Evolutionary conservation across 2,113 vertebrate genomes (phyloP), one percentile per base, ranked within the genome.

Genomic region (Rhegmatorhina hoffmannsi): DNA sequence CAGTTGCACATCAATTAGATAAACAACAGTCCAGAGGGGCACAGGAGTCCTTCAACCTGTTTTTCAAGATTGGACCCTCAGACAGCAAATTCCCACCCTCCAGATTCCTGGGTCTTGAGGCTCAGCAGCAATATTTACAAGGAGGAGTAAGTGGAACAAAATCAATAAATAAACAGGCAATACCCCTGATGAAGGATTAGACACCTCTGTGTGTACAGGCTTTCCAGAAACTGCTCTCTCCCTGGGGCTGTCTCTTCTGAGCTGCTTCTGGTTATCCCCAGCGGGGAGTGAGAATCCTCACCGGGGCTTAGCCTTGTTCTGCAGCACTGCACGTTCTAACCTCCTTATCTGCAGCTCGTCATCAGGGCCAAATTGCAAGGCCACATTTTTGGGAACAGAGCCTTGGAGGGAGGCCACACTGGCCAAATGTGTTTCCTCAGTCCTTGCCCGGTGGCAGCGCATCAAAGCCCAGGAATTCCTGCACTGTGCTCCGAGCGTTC

Each of bases 401-500:
- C 77, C 78, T 49, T 81, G 94, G 69, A 95, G 73, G 81, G 84
- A 82, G 56, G 69, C 77, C 74, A 46, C 0, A 1, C 68, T 92
- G 70, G 74, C 49, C 66, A 23, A 47, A 62, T 13, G 24, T 8
- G 47, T 86, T 91, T 92, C 77, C 95, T 89, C 47, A 9, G 67
- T 11, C 19, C 76, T 63, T 90, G 64, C 63, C 64, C 64, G 1
- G 38, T 0, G 11, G 88, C 78, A 74, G 56, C 4, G 2, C 49
- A 90, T 90, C 74, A 91, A 73, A 93, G 87, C 67, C 67, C 5
- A 3, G 75, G 70, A 87, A 73, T 88, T 95, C 85, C 90, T 68
- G 66, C 0, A 0, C 70, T 33, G 47, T 10, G 49, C 75, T 76
- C 46, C 4, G 46, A 9, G 88, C 76, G 9, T 70, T 78, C 87